Evolutionary conservation across 2,797 vertebrate genomes (phyloP), one percentile per base, ranked within the genome.

Genomic region (Meriones psammophilus): DNA sequence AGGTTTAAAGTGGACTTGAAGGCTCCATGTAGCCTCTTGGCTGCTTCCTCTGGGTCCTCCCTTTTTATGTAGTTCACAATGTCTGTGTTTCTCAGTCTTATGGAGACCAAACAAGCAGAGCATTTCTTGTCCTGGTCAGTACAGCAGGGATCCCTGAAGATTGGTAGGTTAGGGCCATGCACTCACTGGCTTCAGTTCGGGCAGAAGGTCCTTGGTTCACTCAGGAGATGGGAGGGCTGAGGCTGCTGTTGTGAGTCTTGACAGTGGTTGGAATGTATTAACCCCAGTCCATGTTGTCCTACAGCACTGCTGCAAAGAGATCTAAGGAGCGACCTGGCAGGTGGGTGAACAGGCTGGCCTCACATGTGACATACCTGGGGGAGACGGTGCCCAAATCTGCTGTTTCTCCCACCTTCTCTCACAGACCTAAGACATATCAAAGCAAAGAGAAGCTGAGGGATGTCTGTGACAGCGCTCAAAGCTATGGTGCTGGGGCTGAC

Each of bases 401-500:
- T 33, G 33, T 54, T 28, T 8, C 66, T 66, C 77, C n/a, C n/a
- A n/a, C 42, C 22, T 30, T 60, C 20, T 58, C 30, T 77, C 46
- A 39, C 0, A 5, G 60, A 20, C 28, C 22, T 50, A 26, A 46
- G 74, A 66, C 28, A 46, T 20, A 50, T 9, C 8, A 3, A 79
- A 71, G 60, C 91, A 86, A 9, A 69, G 50, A 56, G 20, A 18
- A 91, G 50, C 64, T 24, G 71, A 50, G 56, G 68, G 58, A 18
- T 50, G 36, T 42, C 6, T 12, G 28, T 50, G 71, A 28, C 60
- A 6, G 1, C 2, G 20, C 5, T 18, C 50, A 50, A 68, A 64
- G 24, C 36, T 26, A 18, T 77, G 8, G 0, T 18, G 3, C 71
- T n/a, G 0, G 2, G 8, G 77, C 1, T n/a, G 30, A 18, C 0